A percentile compares a stretch with the other conserved stretches of the same genome.
Conservation (phyloP, 2,888 invertebrate species). For the Melinaea marsaeus region DNA sequence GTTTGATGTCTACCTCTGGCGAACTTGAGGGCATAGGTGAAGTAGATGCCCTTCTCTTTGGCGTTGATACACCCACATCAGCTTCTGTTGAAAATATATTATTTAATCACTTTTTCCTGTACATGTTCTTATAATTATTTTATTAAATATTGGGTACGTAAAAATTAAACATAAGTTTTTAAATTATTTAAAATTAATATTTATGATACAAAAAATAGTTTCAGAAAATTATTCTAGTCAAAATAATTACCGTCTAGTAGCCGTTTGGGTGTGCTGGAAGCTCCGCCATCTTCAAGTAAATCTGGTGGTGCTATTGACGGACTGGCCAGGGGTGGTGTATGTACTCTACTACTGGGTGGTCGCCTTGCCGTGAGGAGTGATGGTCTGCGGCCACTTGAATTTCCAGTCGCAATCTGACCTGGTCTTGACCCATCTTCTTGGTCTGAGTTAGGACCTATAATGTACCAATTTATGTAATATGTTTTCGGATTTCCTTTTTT, state of each 20-base stretch:
- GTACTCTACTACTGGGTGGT: constrained; percentile 79
- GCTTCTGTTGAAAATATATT: constrained; percentile 40
- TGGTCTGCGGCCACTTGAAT: constrained; percentile 70
- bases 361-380: constrained; percentile 70
- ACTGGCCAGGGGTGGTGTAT: constrained; percentile 85
- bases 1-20: constrained; percentile 73
- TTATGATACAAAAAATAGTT: background rate
- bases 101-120: too few relatives aligned
- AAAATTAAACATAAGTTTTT: background rate
- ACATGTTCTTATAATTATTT: too few relatives aligned
- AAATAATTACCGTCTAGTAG: constrained; percentile 76
- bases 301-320: constrained; percentile 81
- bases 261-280: constrained; percentile 87
- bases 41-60: constrained; percentile 79
- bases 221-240: background rate
- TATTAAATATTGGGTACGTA: too few relatives aligned
- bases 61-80: constrained; percentile 79
- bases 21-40: constrained; percentile 75
- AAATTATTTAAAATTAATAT: too few relatives aligned
- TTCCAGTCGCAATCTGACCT: constrained; percentile 83
- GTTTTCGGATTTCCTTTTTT: background rate
- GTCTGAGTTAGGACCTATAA: constrained; percentile 82
- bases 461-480: background rate
- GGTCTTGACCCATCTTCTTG: constrained; percentile 86
- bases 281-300: constrained; percentile 86